Evolutionary conservation across 2,888 invertebrate species (phyloP).

Genomic region (Copidosoma aretas): DNA sequence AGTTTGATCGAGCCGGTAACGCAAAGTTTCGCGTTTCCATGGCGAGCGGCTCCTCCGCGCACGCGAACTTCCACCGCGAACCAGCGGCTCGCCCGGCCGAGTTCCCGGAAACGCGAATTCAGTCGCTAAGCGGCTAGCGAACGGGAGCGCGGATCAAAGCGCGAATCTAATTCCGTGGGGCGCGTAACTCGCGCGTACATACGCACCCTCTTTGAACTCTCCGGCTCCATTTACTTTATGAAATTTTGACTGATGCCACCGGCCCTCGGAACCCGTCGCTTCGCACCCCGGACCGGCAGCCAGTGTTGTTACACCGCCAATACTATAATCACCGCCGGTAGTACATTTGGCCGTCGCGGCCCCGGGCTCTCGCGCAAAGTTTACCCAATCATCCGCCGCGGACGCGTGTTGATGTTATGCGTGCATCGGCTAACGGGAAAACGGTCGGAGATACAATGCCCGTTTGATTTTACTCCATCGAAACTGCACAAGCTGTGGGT

Average conservation of each 20-base stretch:
- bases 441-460: too few species aligned
- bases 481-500: too few species aligned
- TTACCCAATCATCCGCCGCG: neutral
- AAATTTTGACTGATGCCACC: too few species aligned
- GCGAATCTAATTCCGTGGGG: neutral
- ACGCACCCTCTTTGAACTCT: too few species aligned
- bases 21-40: slow-evolving; percentile 35
- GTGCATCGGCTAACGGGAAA: too few species aligned
- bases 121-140: neutral
- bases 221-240: too few species aligned
- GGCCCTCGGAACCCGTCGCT: too few species aligned
- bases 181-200: neutral
- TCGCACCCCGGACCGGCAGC: too few species aligned
- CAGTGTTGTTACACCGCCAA: neutral
- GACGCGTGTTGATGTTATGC: too few species aligned
- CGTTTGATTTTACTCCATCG: too few species aligned
- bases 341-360: neutral
- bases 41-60: slow-evolving; percentile 10
- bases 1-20: slow-evolving; percentile 21
- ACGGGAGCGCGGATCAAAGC: neutral
- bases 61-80: neutral
- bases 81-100: neutral
- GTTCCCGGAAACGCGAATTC: slow-evolving; percentile 18
- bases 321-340: neutral
- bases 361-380: neutral